These are phyloP conservation scores for Lophura nycthemera DNA, from an alignment of 2,113 vertebrate species.

Conservation along the genomic window DNA sequence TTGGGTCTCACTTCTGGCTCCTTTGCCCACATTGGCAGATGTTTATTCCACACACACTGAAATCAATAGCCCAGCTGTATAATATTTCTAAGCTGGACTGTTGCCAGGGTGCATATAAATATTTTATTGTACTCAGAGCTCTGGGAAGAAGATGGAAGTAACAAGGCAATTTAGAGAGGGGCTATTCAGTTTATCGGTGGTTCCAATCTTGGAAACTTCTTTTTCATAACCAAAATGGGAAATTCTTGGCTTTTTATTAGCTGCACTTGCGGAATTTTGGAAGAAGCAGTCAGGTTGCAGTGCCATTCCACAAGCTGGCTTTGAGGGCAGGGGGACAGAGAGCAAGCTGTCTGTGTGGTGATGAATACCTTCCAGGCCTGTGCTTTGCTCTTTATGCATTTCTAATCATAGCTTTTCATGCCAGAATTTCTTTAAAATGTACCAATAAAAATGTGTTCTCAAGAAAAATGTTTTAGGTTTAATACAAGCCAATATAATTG, in stretches of 20 bases:
- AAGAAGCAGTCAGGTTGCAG: background rate
- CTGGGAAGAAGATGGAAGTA: conserved; percentile 42
- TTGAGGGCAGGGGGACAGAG: background rate
- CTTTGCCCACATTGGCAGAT: background rate
- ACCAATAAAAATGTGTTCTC: background rate
- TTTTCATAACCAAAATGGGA: conserved; percentile 33
- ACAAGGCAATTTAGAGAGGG: conserved; percentile 29
- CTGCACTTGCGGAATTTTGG: background rate
- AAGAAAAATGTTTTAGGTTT: background rate
- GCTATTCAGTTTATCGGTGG: conserved; percentile 35
- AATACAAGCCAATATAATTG: background rate
- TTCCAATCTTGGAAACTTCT: conserved; percentile 51
- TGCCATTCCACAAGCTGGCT: background rate
- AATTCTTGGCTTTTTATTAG: conserved; percentile 28
- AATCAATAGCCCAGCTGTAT: conserved; percentile 38
- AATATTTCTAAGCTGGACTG: conserved; percentile 38
- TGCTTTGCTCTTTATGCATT: background rate
- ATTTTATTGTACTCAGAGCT: conserved; percentile 51
- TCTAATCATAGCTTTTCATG: background rate
- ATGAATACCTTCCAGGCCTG: background rate
- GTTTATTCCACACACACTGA: background rate
- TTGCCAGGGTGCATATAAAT: conserved; percentile 46
- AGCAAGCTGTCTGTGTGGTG: background rate
- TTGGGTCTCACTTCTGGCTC: background rate
- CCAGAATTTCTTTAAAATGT: background rate